phyloP scores from a whole-genome alignment of 37 sponge, comb jelly and placozoan species.

The Beroe ovata region DNA sequence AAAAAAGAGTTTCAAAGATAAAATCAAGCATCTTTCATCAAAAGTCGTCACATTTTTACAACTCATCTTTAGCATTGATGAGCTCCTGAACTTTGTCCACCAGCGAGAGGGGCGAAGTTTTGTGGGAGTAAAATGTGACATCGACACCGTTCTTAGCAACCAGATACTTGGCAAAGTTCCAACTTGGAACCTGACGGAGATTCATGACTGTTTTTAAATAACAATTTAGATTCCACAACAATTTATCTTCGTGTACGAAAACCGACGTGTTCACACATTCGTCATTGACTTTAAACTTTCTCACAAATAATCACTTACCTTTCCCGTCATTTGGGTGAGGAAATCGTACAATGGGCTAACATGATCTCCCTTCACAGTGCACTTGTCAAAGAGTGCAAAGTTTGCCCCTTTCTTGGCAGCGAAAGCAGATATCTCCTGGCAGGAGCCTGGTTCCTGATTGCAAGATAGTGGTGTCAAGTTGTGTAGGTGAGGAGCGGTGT shows the following conservation, averaged over 20 bases:
- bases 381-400: conserved; percentile 39
- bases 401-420: neutral
- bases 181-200: neutral
- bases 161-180: conserved; percentile 54
- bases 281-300: too few relatives aligned
- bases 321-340: neutral
- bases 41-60: conserved; percentile 5
- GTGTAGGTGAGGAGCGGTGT: too few relatives aligned
- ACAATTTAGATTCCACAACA: neutral
- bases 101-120: neutral
- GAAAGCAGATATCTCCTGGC: neutral
- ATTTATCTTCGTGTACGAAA: too few relatives aligned
- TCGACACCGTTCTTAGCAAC: conserved; percentile 53
- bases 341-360: conserved; percentile 33
- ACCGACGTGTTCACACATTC: too few relatives aligned
- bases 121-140: conserved; percentile 25
- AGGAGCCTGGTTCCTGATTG: conserved; percentile 35
- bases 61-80: conserved; percentile 10
- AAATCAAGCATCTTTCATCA: neutral
- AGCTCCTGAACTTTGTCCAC: conserved; percentile 6
- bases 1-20: neutral
- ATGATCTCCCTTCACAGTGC: conserved; percentile 38
- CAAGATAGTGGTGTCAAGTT: too few relatives aligned
- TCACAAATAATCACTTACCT: too few relatives aligned
- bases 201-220: neutral